Evolutionary conservation across 2,797 vertebrate genomes (phyloP).

Genomic region (Myotis findleyi): DNA sequence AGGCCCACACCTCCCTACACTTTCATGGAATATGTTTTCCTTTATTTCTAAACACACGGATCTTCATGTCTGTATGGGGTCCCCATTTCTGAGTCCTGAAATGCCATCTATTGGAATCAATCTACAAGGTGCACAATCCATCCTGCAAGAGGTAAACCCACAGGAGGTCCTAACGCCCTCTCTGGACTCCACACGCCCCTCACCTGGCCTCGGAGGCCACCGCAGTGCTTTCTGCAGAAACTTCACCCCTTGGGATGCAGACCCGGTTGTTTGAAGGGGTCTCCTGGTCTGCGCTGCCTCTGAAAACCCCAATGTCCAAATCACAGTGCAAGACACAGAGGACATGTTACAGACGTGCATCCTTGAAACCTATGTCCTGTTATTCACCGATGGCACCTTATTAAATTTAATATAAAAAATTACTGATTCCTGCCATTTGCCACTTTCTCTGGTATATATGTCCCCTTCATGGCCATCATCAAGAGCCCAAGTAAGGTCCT

Average conservation of each 20-base stretch:
- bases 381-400: background rate
- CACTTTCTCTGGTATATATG: too few species aligned
- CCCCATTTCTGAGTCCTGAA: too few species aligned
- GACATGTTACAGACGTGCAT: background rate
- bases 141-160: background rate
- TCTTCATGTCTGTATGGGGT: background rate
- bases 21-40: too few species aligned
- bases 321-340: background rate
- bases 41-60: background rate
- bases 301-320: background rate
- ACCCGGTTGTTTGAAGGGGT: background rate
- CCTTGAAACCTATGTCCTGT: background rate
- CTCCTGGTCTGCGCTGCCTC: too few species aligned
- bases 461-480: too few species aligned
- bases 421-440: background rate
- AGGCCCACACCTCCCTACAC: background rate
- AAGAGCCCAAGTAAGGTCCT: background rate
- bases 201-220: too few species aligned
- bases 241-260: background rate
- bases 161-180: background rate
- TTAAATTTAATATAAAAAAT: background rate
- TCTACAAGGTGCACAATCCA: too few species aligned
- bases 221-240: background rate
- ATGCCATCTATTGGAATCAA: background rate
- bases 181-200: too few species aligned